Percentiles rank a stretch among this genome's conserved stretches.
Evolutionary conservation across 1,140 invertebrate species (phyloP).

Genomic region (Alviniconcha marisindica): DNA sequence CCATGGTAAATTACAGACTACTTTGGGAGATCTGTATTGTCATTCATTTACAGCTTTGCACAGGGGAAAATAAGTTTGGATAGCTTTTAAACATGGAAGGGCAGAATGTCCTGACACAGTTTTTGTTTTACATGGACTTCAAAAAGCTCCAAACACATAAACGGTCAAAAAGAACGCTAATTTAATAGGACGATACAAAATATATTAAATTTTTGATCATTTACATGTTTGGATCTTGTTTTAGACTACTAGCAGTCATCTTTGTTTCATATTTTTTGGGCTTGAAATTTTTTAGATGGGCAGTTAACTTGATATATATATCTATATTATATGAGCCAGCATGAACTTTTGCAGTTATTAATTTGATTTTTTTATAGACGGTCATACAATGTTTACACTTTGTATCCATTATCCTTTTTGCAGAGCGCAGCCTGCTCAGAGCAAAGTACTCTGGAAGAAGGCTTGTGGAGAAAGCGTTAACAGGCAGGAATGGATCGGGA

Average conservation of each 20-base stretch:
- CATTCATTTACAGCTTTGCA: too few species aligned
- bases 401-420: background rate
- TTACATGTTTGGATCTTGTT: background rate
- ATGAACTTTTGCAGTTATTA: background rate
- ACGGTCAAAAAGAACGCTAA: too few species aligned
- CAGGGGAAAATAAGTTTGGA: too few species aligned
- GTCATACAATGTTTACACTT: too few species aligned
- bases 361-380: background rate
- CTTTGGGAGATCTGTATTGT: too few species aligned
- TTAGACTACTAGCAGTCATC: background rate
- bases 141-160: too few species aligned
- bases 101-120: too few species aligned
- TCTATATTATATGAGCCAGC: background rate
- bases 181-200: too few species aligned
- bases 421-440: background rate
- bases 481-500: background rate
- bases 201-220: too few species aligned
- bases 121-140: too few species aligned
- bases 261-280: background rate
- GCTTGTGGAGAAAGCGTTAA: background rate
- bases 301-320: background rate
- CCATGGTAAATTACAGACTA: too few species aligned
- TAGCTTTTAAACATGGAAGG: too few species aligned
- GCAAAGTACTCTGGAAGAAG: background rate
- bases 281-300: background rate